Evolutionary conservation across 2,113 vertebrate genomes (phyloP), one percentile per base, ranked within the genome.

Genomic region (Glaucomys volans): DNA sequence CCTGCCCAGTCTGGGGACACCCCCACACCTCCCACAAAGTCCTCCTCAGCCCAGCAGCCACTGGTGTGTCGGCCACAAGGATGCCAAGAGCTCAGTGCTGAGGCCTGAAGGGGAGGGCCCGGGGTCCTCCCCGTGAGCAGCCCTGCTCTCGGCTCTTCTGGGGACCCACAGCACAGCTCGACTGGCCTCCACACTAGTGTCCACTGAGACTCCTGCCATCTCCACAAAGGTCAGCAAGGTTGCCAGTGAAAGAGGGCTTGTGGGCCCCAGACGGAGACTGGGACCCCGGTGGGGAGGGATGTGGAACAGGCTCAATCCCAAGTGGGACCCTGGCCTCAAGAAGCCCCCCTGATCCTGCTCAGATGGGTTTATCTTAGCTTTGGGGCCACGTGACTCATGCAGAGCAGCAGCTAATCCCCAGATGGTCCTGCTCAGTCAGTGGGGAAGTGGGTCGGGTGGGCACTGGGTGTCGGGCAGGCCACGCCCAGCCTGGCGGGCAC

Each of bases 371-470:
- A 98, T 92, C 84, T 90, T 59, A 4, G 75, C 40, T 88, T 62
- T 90, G 95, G 97, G 97, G 92, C 92, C 85, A 62, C 4, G 0
- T 59, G 97, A 92, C 95, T 96, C 90, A 96, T 80, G 86, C 98
- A 96, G 85, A 91, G 95, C 97, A 2, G 83, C 62, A 96, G 69
- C 93, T 96, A 98, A 98, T 95, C 97, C 96, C 80, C 62, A 96
- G 92, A 42, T 47, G 2, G 69, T 87, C 69, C 96, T 97, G 96
- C 97, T 95, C 90, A 37, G 37, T 1, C 16, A 30, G 28, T 1
- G 1, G 40, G 71, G 71, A 44, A 66, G 67, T 5, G 8, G 81
- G 75, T 35, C 8, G 10, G 71, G 35, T 37, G 83, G 87, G 24
- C 90, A 66, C 76, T 26, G 16, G 69, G 59, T 0, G 2, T 17